phyloP scores from a whole-genome alignment of 2,888 invertebrate species.

The Erannis defoliaria region DNA sequence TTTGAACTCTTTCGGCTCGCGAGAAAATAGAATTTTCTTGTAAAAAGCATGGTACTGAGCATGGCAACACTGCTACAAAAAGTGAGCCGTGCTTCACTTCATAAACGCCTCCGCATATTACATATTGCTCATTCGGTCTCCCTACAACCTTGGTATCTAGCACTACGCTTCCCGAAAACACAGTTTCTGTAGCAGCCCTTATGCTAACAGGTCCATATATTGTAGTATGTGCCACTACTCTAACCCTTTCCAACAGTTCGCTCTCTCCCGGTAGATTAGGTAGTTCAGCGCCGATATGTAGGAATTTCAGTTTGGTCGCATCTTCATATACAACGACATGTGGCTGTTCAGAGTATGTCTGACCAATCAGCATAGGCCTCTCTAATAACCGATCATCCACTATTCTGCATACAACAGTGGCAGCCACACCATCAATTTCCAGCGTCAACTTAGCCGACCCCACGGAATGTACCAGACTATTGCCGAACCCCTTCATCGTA shows the following conservation, averaged over 20 bases:
- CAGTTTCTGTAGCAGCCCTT: neutral
- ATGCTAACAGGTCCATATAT: neutral
- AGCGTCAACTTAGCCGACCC: neutral
- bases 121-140: neutral
- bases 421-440: neutral
- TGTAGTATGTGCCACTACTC: rapidly evolving
- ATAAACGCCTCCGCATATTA: neutral
- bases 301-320: neutral
- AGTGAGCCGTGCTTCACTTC: neutral
- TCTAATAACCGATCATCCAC: neutral
- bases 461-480: neutral
- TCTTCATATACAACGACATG: neutral
- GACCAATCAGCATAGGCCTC: neutral
- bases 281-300: neutral
- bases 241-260: neutral
- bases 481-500: neutral
- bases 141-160: neutral
- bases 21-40: rapidly evolving
- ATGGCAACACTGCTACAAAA: neutral
- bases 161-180: neutral
- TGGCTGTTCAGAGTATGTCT: neutral
- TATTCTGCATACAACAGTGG: neutral
- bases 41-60: neutral
- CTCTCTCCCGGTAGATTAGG: neutral
- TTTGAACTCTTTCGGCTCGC: neutral